These are phyloP conservation scores for Epistrophe grossulariae DNA, from an alignment of 2,888 invertebrate species.

Conservation along the genomic window DNA sequence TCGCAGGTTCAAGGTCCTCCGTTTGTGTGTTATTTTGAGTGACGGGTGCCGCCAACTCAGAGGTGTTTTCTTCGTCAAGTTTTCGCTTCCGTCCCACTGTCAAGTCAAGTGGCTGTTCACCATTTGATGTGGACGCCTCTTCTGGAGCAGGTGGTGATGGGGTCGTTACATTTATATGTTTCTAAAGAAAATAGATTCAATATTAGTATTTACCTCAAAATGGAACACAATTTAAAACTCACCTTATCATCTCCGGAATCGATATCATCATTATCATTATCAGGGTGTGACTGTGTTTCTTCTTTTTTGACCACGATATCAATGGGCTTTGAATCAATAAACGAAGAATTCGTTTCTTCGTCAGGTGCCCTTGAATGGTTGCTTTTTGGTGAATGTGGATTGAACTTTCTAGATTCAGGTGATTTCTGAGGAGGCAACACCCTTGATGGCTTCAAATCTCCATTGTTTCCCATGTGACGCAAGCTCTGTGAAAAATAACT, in stretches of 20 bases:
- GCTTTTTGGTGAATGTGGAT: constrained; percentile 66
- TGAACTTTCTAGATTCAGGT: constrained; percentile 49
- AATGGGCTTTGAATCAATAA: constrained; percentile 72
- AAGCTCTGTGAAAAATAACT: constrained; percentile 76
- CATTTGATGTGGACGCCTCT: constrained; percentile 82
- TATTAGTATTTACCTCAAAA: neutral
- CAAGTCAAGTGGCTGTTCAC: constrained; percentile 90
- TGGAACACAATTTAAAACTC: constrained; percentile 51
- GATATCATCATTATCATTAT: constrained; percentile 65
- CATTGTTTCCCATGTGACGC: constrained; percentile 77
- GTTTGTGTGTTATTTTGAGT: constrained; percentile 68
- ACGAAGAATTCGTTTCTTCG: constrained; percentile 76
- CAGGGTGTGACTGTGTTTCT: constrained; percentile 78
- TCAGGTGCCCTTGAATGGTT: constrained; percentile 73
- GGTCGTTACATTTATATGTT: constrained; percentile 82
- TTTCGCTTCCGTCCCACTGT: constrained; percentile 86
- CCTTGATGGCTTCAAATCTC: constrained; percentile 47
- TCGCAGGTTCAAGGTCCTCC: constrained; percentile 31
- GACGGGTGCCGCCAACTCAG: constrained; percentile 46
- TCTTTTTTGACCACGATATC: constrained; percentile 61
- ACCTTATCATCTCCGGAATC: constrained; percentile 82
- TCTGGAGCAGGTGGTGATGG: constrained; percentile 79
- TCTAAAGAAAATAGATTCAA: constrained; percentile 76
- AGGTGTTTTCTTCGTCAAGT: constrained; percentile 77
- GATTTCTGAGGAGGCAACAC: constrained; percentile 44